phyloP scores from a whole-genome alignment of 2,888 invertebrate species.

The Synergus laeviventris region DNA sequence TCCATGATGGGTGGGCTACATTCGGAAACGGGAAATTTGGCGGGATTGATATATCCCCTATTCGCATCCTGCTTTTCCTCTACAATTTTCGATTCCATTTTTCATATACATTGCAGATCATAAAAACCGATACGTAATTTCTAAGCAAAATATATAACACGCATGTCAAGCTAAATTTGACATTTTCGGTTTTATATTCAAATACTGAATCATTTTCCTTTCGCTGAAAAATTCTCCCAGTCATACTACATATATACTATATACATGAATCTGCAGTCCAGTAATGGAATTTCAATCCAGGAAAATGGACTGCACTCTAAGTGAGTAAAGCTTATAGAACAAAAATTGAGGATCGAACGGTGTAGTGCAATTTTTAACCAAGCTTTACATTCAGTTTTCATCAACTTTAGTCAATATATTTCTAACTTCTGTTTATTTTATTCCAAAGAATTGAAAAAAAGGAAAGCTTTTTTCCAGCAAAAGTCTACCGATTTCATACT shows the following conservation, averaged over 20 bases:
- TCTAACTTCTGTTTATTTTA: background rate
- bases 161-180: background rate
- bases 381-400: background rate
- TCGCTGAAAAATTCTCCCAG: background rate
- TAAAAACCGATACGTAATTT: background rate
- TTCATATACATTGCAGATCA: no score
- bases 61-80: background rate
- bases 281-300: background rate
- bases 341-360: constrained; percentile 1
- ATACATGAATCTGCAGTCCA: background rate
- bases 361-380: background rate
- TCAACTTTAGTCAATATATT: background rate
- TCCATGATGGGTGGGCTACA: background rate
- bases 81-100: background rate
- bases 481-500: background rate
- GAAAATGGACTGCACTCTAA: background rate
- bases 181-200: background rate
- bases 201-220: background rate
- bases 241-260: background rate
- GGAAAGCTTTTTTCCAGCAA: background rate
- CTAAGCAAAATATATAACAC: background rate
- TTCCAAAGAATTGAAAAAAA: background rate
- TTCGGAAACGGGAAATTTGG: constrained; percentile 13
- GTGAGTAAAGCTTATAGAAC: background rate
- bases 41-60: background rate